Percentiles rank a stretch among this genome's conserved stretches.
phyloP scores from a whole-genome alignment of 2,113 vertebrate species.

The Brienomyrus longianalis region DNA sequence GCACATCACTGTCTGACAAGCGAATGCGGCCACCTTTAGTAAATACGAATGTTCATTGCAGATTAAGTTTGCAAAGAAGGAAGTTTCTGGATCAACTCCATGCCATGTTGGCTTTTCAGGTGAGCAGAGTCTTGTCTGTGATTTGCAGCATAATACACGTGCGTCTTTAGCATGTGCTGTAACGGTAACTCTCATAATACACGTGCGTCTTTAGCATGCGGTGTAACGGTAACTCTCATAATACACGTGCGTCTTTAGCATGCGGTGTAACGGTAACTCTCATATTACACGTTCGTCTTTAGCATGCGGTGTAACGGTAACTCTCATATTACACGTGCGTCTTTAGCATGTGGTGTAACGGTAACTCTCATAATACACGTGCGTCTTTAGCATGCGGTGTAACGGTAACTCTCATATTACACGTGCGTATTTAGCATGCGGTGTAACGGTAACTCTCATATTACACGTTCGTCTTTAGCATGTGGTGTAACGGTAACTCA shows the following conservation, averaged over 20 bases:
- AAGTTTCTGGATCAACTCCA: slow-evolving; percentile 31
- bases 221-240: neutral
- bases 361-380: too few species aligned
- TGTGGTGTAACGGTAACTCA: too few species aligned
- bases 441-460: too few species aligned
- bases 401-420: too few species aligned
- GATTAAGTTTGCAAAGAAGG: slow-evolving; percentile 41
- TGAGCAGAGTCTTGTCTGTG: neutral
- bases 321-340: neutral
- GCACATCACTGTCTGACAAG: neutral
- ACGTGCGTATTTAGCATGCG: too few species aligned
- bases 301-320: neutral
- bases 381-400: too few species aligned
- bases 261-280: neutral
- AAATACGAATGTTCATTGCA: slow-evolving; percentile 23
- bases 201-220: neutral
- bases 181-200: neutral
- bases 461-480: too few species aligned
- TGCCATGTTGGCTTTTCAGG: slow-evolving; percentile 30
- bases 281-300: neutral
- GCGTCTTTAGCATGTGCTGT: neutral
- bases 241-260: neutral
- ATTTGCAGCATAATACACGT: neutral
- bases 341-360: too few species aligned
- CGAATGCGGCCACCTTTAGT: neutral